These are phyloP conservation scores for Zosterops hypoxanthus DNA, from an alignment of 2,113 vertebrate genomes.

Conservation along the genomic window DNA sequence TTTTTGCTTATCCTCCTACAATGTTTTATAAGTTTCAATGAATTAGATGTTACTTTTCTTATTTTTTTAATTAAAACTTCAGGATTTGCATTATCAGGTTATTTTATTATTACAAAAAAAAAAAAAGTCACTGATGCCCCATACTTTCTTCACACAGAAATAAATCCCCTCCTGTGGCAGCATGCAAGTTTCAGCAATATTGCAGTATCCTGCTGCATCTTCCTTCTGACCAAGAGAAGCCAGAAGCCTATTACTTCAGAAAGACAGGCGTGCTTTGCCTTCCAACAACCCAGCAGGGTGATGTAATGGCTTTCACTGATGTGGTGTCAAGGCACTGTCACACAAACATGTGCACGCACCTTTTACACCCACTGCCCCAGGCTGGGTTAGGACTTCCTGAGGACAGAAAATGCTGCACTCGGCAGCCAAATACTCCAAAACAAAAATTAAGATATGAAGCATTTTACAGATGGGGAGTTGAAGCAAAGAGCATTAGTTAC, in stretches of 20 bases:
- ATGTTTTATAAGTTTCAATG: not conserved
- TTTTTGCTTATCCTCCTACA: not conserved
- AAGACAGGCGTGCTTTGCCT: not conserved
- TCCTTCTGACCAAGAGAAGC: not conserved
- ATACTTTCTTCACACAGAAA: not conserved
- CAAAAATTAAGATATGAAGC: not conserved
- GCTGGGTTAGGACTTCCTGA: not conserved
- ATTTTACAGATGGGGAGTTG: not conserved
- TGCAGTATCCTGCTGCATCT: not conserved
- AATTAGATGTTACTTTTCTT: not conserved
- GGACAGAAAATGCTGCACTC: not conserved
- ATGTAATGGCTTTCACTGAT: conserved; percentile 1
- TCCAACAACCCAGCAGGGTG: not conserved
- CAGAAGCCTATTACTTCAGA: not conserved
- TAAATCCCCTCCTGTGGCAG: not conserved
- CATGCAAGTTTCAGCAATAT: not conserved
- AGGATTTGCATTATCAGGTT: not conserved
- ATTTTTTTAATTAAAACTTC: not conserved
- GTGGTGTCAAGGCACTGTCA: not conserved
- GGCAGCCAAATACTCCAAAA: not conserved
- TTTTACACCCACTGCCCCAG: not conserved
- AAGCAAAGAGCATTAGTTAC: not conserved
- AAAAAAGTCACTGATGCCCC: not conserved
- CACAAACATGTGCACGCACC: not conserved
- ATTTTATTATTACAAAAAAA: not conserved